These are phyloP conservation scores for Scolopax rusticola DNA, from an alignment of 2,797 vertebrate species.

Conservation along the genomic window DNA sequence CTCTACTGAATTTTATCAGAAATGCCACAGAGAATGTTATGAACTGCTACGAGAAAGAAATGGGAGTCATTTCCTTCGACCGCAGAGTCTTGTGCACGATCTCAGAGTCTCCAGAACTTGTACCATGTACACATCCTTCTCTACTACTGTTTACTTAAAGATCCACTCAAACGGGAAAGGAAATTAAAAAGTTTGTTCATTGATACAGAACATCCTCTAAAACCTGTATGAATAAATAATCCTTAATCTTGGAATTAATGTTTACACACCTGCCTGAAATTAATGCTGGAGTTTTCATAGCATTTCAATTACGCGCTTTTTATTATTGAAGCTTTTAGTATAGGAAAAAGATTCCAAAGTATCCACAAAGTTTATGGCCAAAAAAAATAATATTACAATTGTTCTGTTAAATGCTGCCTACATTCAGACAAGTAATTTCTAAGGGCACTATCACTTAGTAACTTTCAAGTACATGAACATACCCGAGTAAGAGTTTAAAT, in stretches of 20 bases:
- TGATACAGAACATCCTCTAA: conserved; percentile 12
- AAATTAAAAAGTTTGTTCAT: conserved; percentile 38
- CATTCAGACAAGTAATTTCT: neutral
- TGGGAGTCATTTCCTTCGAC: conserved; percentile 39
- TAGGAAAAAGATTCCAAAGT: neutral
- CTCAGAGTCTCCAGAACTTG: neutral
- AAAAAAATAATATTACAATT: neutral
- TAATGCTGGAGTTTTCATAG: conserved; percentile 19
- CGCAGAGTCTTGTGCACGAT: neutral
- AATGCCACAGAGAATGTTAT: conserved; percentile 37
- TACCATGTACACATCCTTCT: neutral
- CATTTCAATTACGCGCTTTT: neutral
- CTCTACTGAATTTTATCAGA: conserved; percentile 40
- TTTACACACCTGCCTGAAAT: neutral
- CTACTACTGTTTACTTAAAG: conserved; percentile 18
- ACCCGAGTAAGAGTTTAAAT: neutral
- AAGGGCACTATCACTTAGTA: neutral
- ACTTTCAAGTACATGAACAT: neutral
- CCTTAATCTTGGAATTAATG: conserved; percentile 2
- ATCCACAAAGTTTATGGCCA: neutral
- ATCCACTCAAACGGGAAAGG: neutral
- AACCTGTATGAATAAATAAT: conserved; percentile 28
- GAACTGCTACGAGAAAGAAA: conserved; percentile 41
- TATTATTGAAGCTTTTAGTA: neutral
- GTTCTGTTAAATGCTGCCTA: neutral